phyloP scores from a whole-genome alignment of 2,113 vertebrate species.

The Dascyllus trimaculatus region DNA sequence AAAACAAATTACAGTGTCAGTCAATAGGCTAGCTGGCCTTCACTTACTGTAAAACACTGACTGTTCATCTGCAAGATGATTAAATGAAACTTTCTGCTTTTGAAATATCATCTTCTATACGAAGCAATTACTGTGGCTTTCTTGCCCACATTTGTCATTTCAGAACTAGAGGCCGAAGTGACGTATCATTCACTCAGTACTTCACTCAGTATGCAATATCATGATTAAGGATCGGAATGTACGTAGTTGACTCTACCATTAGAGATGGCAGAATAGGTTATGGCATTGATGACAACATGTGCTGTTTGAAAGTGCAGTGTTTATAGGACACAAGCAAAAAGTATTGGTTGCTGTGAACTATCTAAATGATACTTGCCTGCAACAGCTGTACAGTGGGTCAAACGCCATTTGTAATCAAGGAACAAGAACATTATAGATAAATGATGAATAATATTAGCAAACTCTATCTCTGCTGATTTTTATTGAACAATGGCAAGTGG shows the following conservation, averaged over 20 bases:
- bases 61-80: background rate
- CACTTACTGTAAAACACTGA: constrained; percentile 11
- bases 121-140: background rate
- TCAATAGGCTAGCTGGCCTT: constrained; percentile 42
- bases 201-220: background rate
- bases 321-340: background rate
- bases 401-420: background rate
- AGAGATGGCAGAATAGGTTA: background rate
- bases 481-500: background rate
- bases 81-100: background rate
- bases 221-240: background rate
- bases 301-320: background rate
- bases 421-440: background rate
- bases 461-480: background rate
- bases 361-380: too few species aligned
- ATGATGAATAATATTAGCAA: background rate
- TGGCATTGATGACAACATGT: background rate
- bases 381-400: too few species aligned
- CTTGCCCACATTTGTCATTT: background rate
- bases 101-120: background rate
- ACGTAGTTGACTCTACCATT: too few species aligned
- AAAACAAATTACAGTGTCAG: constrained; percentile 31
- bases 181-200: background rate
- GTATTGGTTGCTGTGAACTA: background rate
- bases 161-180: background rate